Conservation (phyloP, 2,888 invertebrate genomes). For the Melanostoma scalare region DNA sequence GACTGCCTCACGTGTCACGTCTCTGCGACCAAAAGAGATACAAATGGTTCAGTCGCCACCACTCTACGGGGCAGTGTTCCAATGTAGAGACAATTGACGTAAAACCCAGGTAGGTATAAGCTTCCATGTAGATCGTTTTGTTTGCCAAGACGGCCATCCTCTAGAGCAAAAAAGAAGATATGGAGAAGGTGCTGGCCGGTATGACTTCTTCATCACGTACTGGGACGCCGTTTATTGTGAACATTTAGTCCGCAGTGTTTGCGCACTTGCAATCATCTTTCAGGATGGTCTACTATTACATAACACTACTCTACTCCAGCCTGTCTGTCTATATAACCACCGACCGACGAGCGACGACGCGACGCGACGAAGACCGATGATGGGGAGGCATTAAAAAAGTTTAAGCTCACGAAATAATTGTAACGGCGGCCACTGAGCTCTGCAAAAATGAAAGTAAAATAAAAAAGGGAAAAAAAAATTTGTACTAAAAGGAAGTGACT, state of each 20-base stretch:
- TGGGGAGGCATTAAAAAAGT: constrained; percentile 26
- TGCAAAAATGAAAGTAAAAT: constrained; percentile 3
- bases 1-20: constrained; percentile 42
- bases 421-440: constrained; percentile 37
- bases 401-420: constrained; percentile 69
- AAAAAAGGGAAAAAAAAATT: neutral
- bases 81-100: constrained; percentile 55
- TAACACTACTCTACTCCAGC: constrained; percentile 42
- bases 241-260: constrained; percentile 63
- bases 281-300: constrained; percentile 67
- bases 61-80: constrained; percentile 40
- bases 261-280: constrained; percentile 70
- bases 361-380: neutral
- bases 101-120: constrained; percentile 31
- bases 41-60: constrained; percentile 68
- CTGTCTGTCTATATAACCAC: neutral
- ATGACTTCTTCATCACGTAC: constrained; percentile 72
- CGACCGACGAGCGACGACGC: neutral
- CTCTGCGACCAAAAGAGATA: constrained; percentile 52
- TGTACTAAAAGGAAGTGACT: too few relatives aligned
- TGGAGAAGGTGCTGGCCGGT: constrained; percentile 64
- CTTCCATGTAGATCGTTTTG: constrained; percentile 58
- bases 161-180: constrained; percentile 15
- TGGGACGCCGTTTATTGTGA: constrained; percentile 63
- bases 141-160: neutral